phyloP scores from a whole-genome alignment of 2,113 vertebrate genomes.

The Pelobates fuscus region DNA sequence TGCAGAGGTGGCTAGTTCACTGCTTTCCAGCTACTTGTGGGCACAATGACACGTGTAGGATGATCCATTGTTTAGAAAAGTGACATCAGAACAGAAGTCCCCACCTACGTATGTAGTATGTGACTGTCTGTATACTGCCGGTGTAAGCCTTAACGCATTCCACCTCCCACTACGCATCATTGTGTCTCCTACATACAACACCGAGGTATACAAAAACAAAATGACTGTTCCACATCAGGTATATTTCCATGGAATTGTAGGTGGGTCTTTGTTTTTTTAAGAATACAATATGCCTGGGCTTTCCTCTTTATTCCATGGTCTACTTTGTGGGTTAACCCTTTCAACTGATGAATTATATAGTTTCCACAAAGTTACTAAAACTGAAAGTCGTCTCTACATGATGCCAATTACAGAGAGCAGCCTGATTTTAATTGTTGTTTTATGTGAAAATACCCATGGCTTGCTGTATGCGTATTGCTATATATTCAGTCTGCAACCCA shows the following conservation, averaged over 20 bases:
- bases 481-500: too few relatives aligned
- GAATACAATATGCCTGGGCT: too few relatives aligned
- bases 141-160: not conserved
- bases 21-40: conserved; percentile 3
- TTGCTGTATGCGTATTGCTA: too few relatives aligned
- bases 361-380: not conserved
- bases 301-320: too few relatives aligned
- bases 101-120: conserved; percentile 54
- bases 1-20: not conserved
- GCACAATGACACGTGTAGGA: conserved; percentile 38
- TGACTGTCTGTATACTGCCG: conserved; percentile 47
- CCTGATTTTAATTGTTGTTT: too few relatives aligned
- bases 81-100: conserved; percentile 49
- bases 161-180: not conserved
- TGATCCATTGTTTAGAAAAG: conserved; percentile 34
- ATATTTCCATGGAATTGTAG: too few relatives aligned
- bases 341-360: not conserved
- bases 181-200: not conserved
- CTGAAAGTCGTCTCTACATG: not conserved
- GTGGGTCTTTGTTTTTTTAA: too few relatives aligned
- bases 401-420: too few relatives aligned
- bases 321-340: too few relatives aligned
- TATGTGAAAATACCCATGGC: too few relatives aligned
- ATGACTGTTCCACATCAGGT: too few relatives aligned
- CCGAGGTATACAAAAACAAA: too few relatives aligned